phyloP scores from a whole-genome alignment of 2,888 invertebrate species.

The Tryphoninae sp. region DNA sequence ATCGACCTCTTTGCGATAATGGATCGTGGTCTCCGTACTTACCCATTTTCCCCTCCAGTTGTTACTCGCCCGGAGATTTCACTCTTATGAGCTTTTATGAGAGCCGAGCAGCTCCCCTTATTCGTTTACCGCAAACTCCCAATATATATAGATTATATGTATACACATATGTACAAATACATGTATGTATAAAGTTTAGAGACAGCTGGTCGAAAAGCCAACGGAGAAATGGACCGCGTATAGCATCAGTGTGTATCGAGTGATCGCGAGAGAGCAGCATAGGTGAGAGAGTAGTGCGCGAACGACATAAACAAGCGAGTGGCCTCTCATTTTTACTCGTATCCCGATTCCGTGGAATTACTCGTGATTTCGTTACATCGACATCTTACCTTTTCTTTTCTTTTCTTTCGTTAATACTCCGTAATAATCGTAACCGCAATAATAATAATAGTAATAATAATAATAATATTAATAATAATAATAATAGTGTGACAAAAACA shows the following conservation, averaged over 20 bases:
- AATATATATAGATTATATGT: background rate
- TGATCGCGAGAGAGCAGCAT: constrained; percentile 49
- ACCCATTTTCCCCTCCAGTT: constrained; percentile 12
- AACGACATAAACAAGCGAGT: background rate
- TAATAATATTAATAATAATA: constrained; percentile 32
- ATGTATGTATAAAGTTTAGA: constrained; percentile 16
- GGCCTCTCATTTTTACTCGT: constrained; percentile 3
- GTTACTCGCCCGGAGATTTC: constrained; percentile 25
- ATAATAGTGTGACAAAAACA: constrained; percentile 17
- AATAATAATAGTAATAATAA: constrained; percentile 2
- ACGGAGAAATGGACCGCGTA: constrained; percentile 39
- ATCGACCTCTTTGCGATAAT: background rate
- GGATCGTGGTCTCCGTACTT: constrained; percentile 21
- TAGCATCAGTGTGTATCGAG: constrained; percentile 55
- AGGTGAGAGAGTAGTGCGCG: constrained; percentile 19
- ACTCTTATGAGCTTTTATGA: constrained; percentile 22
- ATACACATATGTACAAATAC: background rate
- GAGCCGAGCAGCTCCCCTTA: constrained; percentile 36
- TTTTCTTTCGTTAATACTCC: background rate
- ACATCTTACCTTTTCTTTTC: background rate
- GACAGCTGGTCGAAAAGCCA: constrained; percentile 41
- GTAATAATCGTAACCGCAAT: background rate
- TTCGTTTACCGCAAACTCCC: constrained; percentile 44
- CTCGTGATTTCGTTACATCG: background rate
- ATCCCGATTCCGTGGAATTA: background rate